phyloP scores from a whole-genome alignment of 2,888 invertebrate genomes.

The Hirtodrosophila trivittata region DNA sequence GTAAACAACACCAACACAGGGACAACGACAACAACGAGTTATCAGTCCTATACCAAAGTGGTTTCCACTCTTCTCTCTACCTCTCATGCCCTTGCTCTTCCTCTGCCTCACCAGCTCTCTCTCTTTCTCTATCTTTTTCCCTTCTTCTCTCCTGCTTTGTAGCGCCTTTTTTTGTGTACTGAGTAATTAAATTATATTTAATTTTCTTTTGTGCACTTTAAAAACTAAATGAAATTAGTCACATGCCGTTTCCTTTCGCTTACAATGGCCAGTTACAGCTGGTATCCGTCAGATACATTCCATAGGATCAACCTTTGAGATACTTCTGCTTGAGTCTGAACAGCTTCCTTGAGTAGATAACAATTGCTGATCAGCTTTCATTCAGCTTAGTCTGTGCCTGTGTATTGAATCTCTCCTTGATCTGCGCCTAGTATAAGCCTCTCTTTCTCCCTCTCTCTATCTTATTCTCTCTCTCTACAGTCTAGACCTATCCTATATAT shows the following conservation, averaged over 20 bases:
- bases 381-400: no score
- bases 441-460: neutral
- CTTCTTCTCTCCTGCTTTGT: neutral
- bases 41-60: constrained; percentile 45
- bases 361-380: no score
- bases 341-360: no score
- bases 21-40: constrained; percentile 62
- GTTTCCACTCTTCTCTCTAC: constrained; percentile 13
- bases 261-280: constrained; percentile 15
- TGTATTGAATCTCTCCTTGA: no score
- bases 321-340: neutral
- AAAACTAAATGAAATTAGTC: constrained; percentile 50
- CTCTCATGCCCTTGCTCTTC: neutral
- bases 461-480: neutral
- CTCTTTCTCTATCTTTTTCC: neutral
- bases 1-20: constrained; percentile 70
- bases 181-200: constrained; percentile 24
- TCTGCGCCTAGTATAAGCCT: neutral
- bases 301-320: neutral
- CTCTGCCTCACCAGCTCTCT: constrained; percentile 8
- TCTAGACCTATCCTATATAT: neutral
- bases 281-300: constrained; percentile 26
- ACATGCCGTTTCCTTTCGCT: constrained; percentile 23
- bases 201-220: constrained; percentile 5
- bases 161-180: constrained; percentile 5